Base-by-base conservation (phyloP, 2,888 invertebrate genomes). In the Drymonia ruficornis region DNA sequence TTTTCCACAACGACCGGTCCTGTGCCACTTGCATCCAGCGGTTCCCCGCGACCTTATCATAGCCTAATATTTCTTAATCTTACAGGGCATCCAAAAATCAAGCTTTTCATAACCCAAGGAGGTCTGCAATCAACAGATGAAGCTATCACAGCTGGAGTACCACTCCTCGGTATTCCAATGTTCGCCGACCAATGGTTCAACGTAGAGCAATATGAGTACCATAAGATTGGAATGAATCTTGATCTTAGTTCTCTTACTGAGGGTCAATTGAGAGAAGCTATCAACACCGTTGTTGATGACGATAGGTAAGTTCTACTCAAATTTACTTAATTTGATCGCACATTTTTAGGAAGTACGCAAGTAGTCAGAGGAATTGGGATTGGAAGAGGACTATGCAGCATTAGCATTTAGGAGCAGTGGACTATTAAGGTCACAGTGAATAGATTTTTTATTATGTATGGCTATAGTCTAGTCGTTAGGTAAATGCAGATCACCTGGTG, bases 81-180 rank as follows among this genome's bases (percentile, higher is more conserved):
- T 31, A 0, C 51, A 65, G 63, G 31, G 23, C 63, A 65, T 53
- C 61, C 65, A 4, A 65, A 64, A 55, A 44, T 93, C 0, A 93
- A 93, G 59, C 56, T 90, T 0, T 93, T 93, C 44, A 80, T 93
- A 43, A 91, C 89, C 0, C 93, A 93, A 83, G 89, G 86, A 49
- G 93, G 93, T 1, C 58, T 91, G 1, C 92, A 92, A 59, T 93
- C 93, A 0, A 82, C 89, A 1, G 90, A 91, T 48, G 93, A 93
- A 70, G 81, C 91, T 0, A 84, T 93, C 13, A 68, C 74, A 9
- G 85, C 86, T 12, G 84, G 83, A 36, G 85, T 91, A 0, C 91
- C 92, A 0, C 61, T 93, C 1, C 59, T 93, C 0, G 89, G 84
- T 7, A 65, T 93, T 12, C 91, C 91, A 0, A 82, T 92, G 70